phyloP scores from a whole-genome alignment of 1,140 invertebrate species.

The Aphaenogaster rudis region DNA sequence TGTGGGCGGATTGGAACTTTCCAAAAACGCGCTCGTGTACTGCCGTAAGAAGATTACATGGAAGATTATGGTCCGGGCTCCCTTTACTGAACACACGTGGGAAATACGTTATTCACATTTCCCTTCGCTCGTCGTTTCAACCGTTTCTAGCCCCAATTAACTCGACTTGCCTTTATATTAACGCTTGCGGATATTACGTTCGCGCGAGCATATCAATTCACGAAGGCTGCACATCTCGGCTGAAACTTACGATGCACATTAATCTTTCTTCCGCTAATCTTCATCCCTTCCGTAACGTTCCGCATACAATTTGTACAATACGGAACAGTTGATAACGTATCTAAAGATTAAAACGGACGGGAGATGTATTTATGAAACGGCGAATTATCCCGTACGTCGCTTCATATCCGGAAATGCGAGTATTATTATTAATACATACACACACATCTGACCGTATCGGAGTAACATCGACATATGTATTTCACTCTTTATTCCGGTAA shows the following conservation, averaged over 20 bases:
- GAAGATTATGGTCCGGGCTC: constrained; percentile 38
- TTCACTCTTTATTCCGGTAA: neutral
- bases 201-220: constrained; percentile 11
- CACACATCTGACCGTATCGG: neutral
- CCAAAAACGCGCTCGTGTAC: constrained; percentile 6
- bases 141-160: constrained; percentile 62
- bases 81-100: constrained; percentile 48
- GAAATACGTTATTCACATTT: constrained; percentile 51
- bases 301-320: neutral
- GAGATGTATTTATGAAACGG: neutral
- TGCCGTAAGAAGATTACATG: constrained; percentile 44
- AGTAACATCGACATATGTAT: neutral
- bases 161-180: constrained; percentile 57
- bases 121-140: neutral
- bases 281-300: neutral
- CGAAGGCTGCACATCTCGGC: neutral
- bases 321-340: neutral
- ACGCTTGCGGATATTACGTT: constrained; percentile 50
- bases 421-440: neutral
- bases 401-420: neutral
- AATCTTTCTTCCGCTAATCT: constrained; percentile 1
- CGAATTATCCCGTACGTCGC: neutral
- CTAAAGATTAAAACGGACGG: neutral
- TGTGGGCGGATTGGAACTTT: constrained; percentile 16
- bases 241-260: constrained; percentile 7